A percentile compares a stretch with the other conserved stretches of the same genome.
Conservation (phyloP, 2,113 vertebrate species). For the Pachycephala philippinensis region DNA sequence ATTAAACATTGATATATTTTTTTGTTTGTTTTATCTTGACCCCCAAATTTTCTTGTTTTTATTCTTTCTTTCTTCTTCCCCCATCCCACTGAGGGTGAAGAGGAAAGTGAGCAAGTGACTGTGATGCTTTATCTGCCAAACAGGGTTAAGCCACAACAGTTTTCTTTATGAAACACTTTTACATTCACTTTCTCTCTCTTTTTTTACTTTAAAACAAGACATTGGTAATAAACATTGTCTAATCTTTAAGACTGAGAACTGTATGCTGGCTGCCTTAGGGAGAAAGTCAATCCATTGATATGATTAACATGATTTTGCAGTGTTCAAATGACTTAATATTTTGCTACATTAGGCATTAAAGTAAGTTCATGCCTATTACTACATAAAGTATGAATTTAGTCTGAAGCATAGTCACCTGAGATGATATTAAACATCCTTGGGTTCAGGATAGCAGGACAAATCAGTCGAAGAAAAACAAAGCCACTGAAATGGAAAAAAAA, state of each 20-base stretch:
- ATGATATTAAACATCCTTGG: constrained; percentile 99
- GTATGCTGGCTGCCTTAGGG: background rate
- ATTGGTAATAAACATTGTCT: background rate
- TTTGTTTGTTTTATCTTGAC: background rate
- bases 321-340: background rate
- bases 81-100: background rate
- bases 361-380: background rate
- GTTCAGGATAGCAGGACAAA: constrained; percentile 97
- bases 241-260: background rate
- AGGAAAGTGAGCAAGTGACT: background rate
- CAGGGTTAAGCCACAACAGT: background rate
- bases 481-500: constrained; percentile 79
- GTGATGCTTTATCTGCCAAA: background rate
- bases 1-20: background rate
- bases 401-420: constrained; percentile 79
- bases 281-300: background rate
- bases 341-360: background rate
- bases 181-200: background rate
- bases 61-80: background rate
- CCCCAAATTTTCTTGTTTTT: background rate
- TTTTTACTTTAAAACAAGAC: background rate
- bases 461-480: constrained; percentile 96
- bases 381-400: background rate
- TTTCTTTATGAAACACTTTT: background rate
- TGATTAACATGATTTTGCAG: background rate